phyloP scores from a whole-genome alignment of 2,888 invertebrate species.

The Entomobrya multifasciata region DNA sequence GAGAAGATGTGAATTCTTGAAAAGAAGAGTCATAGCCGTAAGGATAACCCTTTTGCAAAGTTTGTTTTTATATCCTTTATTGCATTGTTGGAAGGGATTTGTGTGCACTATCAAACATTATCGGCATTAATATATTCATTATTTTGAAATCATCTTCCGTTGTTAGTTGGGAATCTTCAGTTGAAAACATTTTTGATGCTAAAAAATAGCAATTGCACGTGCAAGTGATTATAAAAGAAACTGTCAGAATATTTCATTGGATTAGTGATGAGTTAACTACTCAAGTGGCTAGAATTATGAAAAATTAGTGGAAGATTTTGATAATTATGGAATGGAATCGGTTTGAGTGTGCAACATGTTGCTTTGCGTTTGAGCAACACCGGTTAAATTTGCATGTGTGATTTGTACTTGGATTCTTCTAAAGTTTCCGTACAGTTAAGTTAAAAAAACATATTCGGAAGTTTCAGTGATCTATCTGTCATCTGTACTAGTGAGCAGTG shows the following conservation, averaged over 20 bases:
- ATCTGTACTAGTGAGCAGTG: too few species aligned
- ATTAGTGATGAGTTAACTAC: constrained; percentile 50
- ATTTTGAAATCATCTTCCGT: constrained; percentile 48
- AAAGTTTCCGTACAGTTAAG: too few species aligned
- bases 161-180: background rate
- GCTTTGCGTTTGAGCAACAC: too few species aligned
- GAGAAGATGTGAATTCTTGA: constrained; percentile 23
- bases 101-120: background rate
- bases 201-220: background rate
- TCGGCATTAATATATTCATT: constrained; percentile 53
- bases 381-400: too few species aligned
- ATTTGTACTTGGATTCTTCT: too few species aligned
- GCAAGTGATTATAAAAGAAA: constrained; percentile 59
- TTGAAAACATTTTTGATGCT: background rate
- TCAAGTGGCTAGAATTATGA: background rate
- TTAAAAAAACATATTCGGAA: too few species aligned
- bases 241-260: constrained; percentile 40
- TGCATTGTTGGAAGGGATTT: background rate
- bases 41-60: background rate
- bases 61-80: background rate
- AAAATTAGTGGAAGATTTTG: background rate
- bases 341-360: too few species aligned
- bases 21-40: background rate
- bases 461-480: too few species aligned
- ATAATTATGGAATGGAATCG: background rate